Percentiles rank a stretch among this genome's conserved stretches.
Evolutionary conservation across 2,113 vertebrate species (phyloP).

Genomic region (Lycocorax pyrrhopterus): DNA sequence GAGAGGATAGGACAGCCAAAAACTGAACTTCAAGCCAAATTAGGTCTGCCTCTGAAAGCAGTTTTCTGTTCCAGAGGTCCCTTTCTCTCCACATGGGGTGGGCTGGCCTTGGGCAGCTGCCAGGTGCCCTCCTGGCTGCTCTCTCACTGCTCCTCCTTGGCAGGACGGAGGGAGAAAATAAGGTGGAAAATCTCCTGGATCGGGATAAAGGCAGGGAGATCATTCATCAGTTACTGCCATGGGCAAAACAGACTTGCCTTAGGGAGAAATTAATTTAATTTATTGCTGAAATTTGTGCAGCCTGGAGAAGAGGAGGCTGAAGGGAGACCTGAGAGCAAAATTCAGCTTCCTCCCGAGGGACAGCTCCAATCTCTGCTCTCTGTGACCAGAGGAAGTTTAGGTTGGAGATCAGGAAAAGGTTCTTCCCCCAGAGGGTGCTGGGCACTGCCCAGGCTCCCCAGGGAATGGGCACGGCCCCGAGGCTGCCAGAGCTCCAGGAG

Average conservation of each 20-base stretch:
- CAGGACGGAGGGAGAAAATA: not conserved
- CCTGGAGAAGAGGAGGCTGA: not conserved
- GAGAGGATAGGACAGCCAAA: not conserved
- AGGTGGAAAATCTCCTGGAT: not conserved
- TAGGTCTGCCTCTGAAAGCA: not conserved
- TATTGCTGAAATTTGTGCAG: not conserved
- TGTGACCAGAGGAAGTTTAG: rapidly evolving
- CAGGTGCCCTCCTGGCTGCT: not conserved
- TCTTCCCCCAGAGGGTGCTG: not conserved
- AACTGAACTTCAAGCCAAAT: not conserved
- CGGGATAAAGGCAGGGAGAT: not conserved
- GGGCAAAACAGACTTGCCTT: not conserved
- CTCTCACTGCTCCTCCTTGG: not conserved
- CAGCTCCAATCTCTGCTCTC: not conserved
- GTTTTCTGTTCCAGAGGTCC: not conserved
- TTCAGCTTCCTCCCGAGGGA: not conserved
- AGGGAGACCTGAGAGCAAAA: not conserved
- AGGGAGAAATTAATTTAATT: not conserved
- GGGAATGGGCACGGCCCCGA: not conserved
- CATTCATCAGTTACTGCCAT: not conserved
- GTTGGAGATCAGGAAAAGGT: rapidly evolving
- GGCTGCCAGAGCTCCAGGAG: not conserved
- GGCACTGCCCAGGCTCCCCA: not conserved
- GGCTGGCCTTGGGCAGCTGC: not conserved
- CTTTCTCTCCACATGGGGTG: not conserved